Base-by-base conservation (phyloP, 2,113 vertebrate genomes). In the Neodontobutis hainanensis region DNA sequence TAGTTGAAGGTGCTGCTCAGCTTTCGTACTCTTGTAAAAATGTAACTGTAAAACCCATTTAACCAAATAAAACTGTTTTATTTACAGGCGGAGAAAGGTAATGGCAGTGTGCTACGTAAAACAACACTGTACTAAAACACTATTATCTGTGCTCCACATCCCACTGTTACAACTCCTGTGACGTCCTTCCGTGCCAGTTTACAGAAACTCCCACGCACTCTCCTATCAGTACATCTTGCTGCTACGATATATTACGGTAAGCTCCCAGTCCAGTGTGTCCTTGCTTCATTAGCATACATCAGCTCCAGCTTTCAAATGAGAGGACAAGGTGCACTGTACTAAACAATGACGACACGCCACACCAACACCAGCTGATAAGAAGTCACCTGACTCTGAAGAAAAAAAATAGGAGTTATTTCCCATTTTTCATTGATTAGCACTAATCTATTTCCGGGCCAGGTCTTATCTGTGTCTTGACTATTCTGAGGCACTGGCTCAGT, bases 181-280 rank as follows among this genome's bases (percentile, higher is more conserved):
- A 76, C 44, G 68, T 8, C 8, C 38, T 69, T 66, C 68, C 11
- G 51, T 34, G 10, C 5, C 16, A 32, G 47, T 66, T 55, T 78
- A 59, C 32, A 67, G 34, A 59, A 68, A 12, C 27, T 8, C 34
- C 61, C 12, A 9, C 16, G 19, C 38, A 42, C 49, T 14, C 46
- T 15, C n/a, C 40, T 50, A 77, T 83, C 67, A 27, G 47, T 36
- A 46, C 64, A 77, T 73, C 78, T 56, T 15, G n/a, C 50, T 8
- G 19, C 16, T 10, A 42, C 40, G 49, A 43, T 51, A 55, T 56
- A 5, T 71, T 38, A 15, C 7, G 6, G 6, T 46, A 45, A 52
- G 3, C 6, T 3, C 5, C 4, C 2, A 7, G 60, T 56, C 51
- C 66, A 12, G 0, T 8, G 35, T 55, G 58, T 70, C 47, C 36